phyloP scores from a whole-genome alignment of 2,797 vertebrate genomes.

The Microctenopoma steveboyesi region DNA sequence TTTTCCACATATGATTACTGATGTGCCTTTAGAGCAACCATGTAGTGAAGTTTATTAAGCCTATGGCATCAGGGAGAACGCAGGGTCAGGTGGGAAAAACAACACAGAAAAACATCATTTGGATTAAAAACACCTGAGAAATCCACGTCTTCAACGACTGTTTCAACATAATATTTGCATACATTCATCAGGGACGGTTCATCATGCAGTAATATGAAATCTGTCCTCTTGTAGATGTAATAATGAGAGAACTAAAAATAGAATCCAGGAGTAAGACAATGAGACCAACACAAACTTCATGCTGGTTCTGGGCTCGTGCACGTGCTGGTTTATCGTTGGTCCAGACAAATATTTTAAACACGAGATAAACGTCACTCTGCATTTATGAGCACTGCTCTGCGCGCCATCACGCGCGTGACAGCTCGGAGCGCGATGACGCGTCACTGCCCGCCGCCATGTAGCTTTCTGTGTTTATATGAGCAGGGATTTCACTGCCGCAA shows the following conservation, averaged over 20 bases:
- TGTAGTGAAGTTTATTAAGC: constrained; percentile 51
- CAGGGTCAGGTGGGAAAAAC: constrained; percentile 31
- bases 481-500: too few species aligned
- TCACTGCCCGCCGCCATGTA: too few species aligned
- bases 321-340: too few species aligned
- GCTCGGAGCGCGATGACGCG: too few species aligned
- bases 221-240: background rate
- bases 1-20: constrained; percentile 60
- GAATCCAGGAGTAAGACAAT: background rate
- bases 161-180: background rate
- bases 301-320: too few species aligned
- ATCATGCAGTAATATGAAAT: constrained; percentile 8
- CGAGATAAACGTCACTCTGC: too few species aligned
- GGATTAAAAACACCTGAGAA: constrained; percentile 1
- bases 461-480: too few species aligned
- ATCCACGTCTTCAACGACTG: background rate
- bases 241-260: background rate
- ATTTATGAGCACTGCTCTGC: too few species aligned
- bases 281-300: background rate
- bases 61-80: constrained; percentile 11
- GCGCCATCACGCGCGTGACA: too few species aligned
- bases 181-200: background rate
- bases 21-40: constrained; percentile 37
- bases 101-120: background rate
- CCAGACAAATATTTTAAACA: too few species aligned